phyloP scores from a whole-genome alignment of 2,888 invertebrate species.

The Ecliptopera silaceata region DNA sequence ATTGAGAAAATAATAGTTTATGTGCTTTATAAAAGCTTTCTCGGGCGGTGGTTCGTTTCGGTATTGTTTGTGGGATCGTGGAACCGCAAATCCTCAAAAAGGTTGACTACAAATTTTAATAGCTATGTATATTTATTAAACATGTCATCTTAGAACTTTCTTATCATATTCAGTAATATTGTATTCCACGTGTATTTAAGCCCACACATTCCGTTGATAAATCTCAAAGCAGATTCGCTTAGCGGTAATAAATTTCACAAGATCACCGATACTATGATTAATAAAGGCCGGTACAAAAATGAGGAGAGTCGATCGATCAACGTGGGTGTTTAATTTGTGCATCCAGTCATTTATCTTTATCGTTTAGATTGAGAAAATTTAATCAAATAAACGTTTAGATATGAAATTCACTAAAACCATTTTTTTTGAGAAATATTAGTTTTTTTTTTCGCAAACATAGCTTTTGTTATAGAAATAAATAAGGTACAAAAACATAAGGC shows the following conservation, averaged over 20 bases:
- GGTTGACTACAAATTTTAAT: too few relatives aligned
- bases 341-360: conserved; percentile 71
- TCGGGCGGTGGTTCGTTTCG: too few relatives aligned
- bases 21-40: too few relatives aligned
- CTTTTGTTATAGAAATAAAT: too few relatives aligned
- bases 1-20: too few relatives aligned
- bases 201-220: conserved; percentile 81
- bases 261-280: conserved; percentile 76
- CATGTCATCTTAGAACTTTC: not conserved
- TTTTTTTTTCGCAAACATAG: too few relatives aligned
- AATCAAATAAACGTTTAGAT: not conserved
- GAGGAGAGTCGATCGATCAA: conserved; percentile 77
- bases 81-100: too few relatives aligned
- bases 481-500: too few relatives aligned
- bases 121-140: too few relatives aligned
- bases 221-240: conserved; percentile 78
- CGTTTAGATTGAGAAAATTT: conserved; percentile 52
- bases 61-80: too few relatives aligned
- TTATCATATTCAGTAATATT: conserved; percentile 39
- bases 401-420: too few relatives aligned
- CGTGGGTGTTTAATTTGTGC: conserved; percentile 80
- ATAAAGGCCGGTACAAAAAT: conserved; percentile 76
- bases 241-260: conserved; percentile 81
- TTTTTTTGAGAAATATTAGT: too few relatives aligned
- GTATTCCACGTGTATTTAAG: conserved; percentile 37